A percentile compares a stretch with the other conserved stretches of the same genome.
Conservation (phyloP, 1,140 invertebrate species). For the Lepidurus arcticus region DNA sequence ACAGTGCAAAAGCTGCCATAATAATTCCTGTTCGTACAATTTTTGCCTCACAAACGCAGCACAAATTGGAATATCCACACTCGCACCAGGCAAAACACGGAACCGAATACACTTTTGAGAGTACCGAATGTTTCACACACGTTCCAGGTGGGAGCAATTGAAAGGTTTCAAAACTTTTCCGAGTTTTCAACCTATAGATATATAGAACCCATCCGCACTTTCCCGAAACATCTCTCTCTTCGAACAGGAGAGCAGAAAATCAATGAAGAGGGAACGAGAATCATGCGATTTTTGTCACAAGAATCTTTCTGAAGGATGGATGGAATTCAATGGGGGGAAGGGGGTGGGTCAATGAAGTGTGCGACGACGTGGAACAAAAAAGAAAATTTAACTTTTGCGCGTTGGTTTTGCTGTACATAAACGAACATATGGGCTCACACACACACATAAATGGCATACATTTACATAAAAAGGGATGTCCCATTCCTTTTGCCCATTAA, state of each 20-base stretch:
- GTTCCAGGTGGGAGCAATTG: neutral
- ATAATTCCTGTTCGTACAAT: neutral
- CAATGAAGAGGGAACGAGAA: neutral
- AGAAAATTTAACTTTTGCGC: neutral
- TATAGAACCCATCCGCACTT: neutral
- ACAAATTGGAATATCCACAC: neutral
- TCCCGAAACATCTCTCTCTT: neutral
- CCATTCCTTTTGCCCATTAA: neutral
- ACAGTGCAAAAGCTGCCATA: conserved; percentile 19
- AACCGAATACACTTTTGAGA: neutral
- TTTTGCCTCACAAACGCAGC: neutral
- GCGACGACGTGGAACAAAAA: neutral
- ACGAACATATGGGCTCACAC: neutral
- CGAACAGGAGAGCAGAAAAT: no score
- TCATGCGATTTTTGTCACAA: neutral
- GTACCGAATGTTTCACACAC: neutral
- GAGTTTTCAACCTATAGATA: neutral
- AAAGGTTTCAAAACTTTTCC: neutral
- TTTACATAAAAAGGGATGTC: neutral
- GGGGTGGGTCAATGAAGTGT: neutral
- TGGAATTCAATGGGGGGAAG: neutral
- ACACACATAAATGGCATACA: neutral
- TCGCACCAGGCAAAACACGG: conserved; percentile 3
- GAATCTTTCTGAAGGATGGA: neutral
- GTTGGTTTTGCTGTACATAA: neutral